Conservation (phyloP, 2,113 vertebrate genomes). For the Nesogale talazaci region DNA sequence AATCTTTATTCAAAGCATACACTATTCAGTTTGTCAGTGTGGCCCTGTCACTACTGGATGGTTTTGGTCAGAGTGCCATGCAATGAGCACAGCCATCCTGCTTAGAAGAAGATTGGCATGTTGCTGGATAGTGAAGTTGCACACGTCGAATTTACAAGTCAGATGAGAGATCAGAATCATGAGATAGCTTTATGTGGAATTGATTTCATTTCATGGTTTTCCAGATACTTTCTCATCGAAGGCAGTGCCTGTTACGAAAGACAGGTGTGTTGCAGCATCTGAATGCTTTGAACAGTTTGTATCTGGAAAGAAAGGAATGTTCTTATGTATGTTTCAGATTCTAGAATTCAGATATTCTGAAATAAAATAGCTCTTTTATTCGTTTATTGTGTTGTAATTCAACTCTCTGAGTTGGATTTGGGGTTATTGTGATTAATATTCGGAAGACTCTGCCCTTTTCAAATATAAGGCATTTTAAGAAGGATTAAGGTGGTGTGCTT, state of each 20-base stretch:
- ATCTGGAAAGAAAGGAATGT: slow-evolving; percentile 46
- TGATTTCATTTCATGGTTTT: slow-evolving; percentile 71
- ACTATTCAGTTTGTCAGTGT: neutral
- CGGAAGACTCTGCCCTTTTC: slow-evolving; percentile 48
- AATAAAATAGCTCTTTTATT: slow-evolving; percentile 35
- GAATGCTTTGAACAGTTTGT: slow-evolving; percentile 34
- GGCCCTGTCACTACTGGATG: neutral
- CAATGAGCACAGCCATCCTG: slow-evolving; percentile 17
- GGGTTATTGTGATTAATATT: slow-evolving; percentile 51
- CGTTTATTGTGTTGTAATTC: slow-evolving; percentile 39
- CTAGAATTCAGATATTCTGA: slow-evolving; percentile 42
- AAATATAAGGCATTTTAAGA: slow-evolving; percentile 24
- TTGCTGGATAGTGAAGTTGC: slow-evolving; percentile 47
- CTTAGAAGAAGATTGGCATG: neutral
- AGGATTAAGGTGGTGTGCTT: neutral
- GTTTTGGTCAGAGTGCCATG: slow-evolving; percentile 24
- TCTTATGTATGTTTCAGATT: slow-evolving; percentile 35
- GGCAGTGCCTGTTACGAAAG: slow-evolving; percentile 27
- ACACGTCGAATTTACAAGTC: slow-evolving; percentile 69
- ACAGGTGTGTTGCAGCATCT: slow-evolving; percentile 50
- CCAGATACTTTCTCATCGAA: slow-evolving; percentile 41
- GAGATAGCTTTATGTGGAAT: slow-evolving; percentile 57
- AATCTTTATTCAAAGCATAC: slow-evolving; percentile 33
- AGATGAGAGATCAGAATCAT: slow-evolving; percentile 63
- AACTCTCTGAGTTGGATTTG: slow-evolving; percentile 38